Evolutionary conservation across 2,888 invertebrate species (phyloP).

Genomic region (Synergus laeviventris): DNA sequence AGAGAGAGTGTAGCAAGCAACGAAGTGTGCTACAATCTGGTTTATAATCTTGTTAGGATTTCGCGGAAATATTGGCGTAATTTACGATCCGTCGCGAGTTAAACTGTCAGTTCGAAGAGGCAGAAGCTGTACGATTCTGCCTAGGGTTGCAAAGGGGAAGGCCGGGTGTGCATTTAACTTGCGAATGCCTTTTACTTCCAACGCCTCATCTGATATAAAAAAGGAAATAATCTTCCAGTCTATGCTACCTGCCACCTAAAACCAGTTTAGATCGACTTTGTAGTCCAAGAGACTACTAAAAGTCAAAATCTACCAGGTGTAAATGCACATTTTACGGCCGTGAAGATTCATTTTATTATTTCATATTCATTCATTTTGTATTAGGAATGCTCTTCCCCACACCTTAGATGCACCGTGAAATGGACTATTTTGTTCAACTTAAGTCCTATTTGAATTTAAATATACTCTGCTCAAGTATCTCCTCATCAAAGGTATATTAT

Average conservation of each 20-base stretch:
- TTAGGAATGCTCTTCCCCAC: not conserved
- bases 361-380: slow-evolving; percentile 17
- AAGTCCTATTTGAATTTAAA: slow-evolving; percentile 3
- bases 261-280: slow-evolving; percentile 37
- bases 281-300: slow-evolving; percentile 29
- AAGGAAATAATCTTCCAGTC: slow-evolving; percentile 30
- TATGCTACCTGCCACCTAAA: slow-evolving; percentile 29
- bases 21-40: slow-evolving; percentile 68
- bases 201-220: slow-evolving; percentile 36
- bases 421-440: not conserved
- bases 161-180: slow-evolving; percentile 36
- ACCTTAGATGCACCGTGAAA: slow-evolving; percentile 17
- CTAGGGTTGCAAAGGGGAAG: slow-evolving; percentile 45
- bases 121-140: slow-evolving; percentile 31
- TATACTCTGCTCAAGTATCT: not conserved
- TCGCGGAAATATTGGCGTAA: slow-evolving; percentile 75
- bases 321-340: slow-evolving; percentile 11
- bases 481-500: not conserved
- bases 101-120: slow-evolving; percentile 48
- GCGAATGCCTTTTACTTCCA: slow-evolving; percentile 21
- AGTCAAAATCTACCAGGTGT: slow-evolving; percentile 36
- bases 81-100: slow-evolving; percentile 72
- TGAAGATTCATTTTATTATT: slow-evolving; percentile 38
- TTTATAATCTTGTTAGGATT: slow-evolving; percentile 76
- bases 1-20: slow-evolving; percentile 40